Percentiles rank a stretch among this genome's conserved stretches.
These are phyloP conservation scores for Holothuria glaberrima DNA, from an alignment of 35 echinoderm and acorn worm species.

Conservation along the genomic window DNA sequence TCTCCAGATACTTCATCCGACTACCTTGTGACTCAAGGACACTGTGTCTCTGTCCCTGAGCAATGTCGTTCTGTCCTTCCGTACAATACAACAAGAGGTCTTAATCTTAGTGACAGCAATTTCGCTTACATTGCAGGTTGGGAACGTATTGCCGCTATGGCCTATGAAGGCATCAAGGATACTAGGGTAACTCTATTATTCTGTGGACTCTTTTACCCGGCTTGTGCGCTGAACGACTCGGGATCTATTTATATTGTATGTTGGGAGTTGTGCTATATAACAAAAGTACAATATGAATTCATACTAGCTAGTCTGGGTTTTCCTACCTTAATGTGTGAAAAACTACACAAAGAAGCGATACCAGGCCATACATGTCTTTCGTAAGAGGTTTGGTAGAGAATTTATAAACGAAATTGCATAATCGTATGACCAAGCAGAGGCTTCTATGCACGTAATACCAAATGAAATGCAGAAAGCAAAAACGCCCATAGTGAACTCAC, in stretches of 20 bases:
- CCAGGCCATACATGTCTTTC: not conserved
- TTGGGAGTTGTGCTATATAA: not conserved
- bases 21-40: not conserved
- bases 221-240: not conserved
- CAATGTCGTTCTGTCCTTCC: conserved; percentile 21
- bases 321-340: not conserved
- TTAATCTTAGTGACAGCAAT: not conserved
- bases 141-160: not conserved
- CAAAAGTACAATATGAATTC: not conserved
- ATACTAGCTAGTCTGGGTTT: not conserved
- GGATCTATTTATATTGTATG: not conserved
- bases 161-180: not conserved
- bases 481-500: too few species aligned
- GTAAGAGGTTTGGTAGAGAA: too few species aligned
- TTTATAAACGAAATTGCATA: too few species aligned
- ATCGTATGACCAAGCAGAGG: too few species aligned
- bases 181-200: not conserved
- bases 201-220: conserved; percentile 8
- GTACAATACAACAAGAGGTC: not conserved
- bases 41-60: not conserved
- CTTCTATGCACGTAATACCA: too few species aligned
- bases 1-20: too few species aligned
- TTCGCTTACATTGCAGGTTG: not conserved
- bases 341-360: not conserved
- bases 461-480: too few species aligned